Evolutionary conservation across 2,797 vertebrate species (phyloP).

Genomic region (Anas capensis): DNA sequence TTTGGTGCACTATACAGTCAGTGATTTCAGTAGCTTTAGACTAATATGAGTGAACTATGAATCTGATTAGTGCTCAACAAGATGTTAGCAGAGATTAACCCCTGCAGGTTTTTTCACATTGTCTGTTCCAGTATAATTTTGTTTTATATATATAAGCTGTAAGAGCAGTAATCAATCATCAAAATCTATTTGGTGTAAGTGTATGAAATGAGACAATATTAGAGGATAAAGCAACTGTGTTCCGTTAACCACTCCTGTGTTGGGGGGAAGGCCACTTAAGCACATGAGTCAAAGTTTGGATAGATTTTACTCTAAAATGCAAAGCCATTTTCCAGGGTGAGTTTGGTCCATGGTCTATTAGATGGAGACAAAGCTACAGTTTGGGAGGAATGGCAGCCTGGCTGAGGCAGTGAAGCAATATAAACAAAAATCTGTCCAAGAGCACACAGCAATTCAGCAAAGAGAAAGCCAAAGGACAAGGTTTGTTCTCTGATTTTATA

Average conservation of each 20-base stretch:
- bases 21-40: not conserved
- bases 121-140: not conserved
- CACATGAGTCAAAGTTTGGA: not conserved
- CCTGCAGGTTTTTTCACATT: not conserved
- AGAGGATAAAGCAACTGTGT: not conserved
- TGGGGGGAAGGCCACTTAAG: not conserved
- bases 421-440: not conserved
- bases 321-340: not conserved
- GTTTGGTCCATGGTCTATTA: not conserved
- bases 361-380: fast-evolving
- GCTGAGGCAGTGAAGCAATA: not conserved
- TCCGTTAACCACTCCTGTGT: not conserved
- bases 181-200: not conserved
- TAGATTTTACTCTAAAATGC: not conserved
- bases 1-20: not conserved
- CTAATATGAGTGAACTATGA: not conserved
- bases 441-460: not conserved
- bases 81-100: not conserved
- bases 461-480: not conserved
- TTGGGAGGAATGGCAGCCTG: not conserved
- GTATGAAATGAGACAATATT: slow-evolving; percentile 18
- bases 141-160: not conserved
- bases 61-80: not conserved
- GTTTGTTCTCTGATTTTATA: not conserved
- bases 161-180: slow-evolving; percentile 4